Conservation (phyloP, 2,113 vertebrate genomes). For the Labrus mixtus region DNA sequence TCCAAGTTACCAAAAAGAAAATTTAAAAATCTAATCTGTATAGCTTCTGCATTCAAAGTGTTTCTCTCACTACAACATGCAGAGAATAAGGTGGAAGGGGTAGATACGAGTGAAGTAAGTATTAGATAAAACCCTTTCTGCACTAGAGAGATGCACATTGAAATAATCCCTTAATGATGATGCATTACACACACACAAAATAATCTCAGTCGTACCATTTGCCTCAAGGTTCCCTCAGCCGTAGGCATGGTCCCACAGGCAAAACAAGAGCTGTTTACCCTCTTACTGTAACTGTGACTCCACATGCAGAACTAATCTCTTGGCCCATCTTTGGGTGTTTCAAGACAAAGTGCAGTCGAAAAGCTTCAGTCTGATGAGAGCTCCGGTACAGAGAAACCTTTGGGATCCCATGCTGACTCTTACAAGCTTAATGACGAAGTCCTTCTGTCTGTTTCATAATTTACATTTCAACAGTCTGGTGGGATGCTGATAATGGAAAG, state of each 20-base stretch:
- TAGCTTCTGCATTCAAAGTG: background rate
- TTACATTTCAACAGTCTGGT: background rate
- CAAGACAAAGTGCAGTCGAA: conserved; percentile 1
- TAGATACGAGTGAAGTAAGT: too few relatives aligned
- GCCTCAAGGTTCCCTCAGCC: background rate
- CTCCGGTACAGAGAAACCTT: conserved; percentile 12
- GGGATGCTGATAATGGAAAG: background rate
- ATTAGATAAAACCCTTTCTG: too few relatives aligned
- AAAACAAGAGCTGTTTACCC: background rate
- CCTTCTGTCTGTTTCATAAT: conserved; percentile 25
- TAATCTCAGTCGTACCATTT: background rate
- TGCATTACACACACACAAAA: background rate
- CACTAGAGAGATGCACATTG: background rate
- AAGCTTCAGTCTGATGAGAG: conserved; percentile 54
- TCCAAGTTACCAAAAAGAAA: background rate
- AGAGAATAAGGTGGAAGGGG: too few relatives aligned
- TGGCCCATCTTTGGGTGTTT: background rate
- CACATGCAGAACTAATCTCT: conserved; percentile 12
- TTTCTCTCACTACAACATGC: background rate
- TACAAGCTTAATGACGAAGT: conserved; percentile 53
- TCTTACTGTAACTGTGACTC: conserved; percentile 2
- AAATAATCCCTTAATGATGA: background rate
- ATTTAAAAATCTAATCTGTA: background rate
- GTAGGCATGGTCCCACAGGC: too few relatives aligned
- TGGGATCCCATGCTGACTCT: background rate